Evolutionary conservation across 30 jellyfish, hydroid and myxozoan genomes (phyloP).

Genomic region (Aurelia aurita complex sp. Pacific): DNA sequence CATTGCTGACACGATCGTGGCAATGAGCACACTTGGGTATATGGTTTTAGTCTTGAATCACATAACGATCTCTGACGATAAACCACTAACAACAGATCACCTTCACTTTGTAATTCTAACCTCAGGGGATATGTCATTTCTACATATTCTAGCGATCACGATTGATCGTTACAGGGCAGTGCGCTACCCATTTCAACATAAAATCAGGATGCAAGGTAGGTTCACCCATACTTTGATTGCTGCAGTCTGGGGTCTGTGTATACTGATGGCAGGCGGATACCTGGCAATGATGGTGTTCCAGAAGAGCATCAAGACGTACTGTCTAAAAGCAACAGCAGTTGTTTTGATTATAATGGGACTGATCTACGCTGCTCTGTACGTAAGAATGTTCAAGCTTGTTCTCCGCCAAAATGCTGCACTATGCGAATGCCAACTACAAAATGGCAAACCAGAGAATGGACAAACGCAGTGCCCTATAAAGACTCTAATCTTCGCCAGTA

Average conservation of each 20-base stretch:
- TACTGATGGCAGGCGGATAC: background rate
- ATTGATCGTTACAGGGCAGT: slow-evolving; percentile 52
- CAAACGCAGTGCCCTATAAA: background rate
- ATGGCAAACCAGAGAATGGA: background rate
- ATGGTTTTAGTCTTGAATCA: background rate
- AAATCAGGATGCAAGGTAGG: slow-evolving; percentile 19
- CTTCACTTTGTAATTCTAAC: background rate
- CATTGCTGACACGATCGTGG: slow-evolving; percentile 27
- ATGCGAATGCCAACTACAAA: background rate
- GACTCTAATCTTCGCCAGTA: background rate
- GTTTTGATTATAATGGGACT: slow-evolving; percentile 5
- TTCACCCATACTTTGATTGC: slow-evolving; percentile 14
- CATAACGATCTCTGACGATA: background rate
- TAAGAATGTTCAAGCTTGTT: slow-evolving; percentile 10
- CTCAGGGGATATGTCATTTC: slow-evolving; percentile 28
- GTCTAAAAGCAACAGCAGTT: background rate
- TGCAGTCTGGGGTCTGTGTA: slow-evolving; percentile 16
- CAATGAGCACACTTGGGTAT: background rate
- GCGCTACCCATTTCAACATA: slow-evolving; percentile 38
- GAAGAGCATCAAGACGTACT: too few relatives aligned
- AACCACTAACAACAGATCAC: background rate
- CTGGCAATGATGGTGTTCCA: too few relatives aligned
- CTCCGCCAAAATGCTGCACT: slow-evolving; percentile 1
- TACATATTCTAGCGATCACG: slow-evolving; percentile 32
- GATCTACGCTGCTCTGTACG: slow-evolving; percentile 5